Base-by-base conservation (phyloP, 2,888 invertebrate species). In the Lasioglossum marginatum region DNA sequence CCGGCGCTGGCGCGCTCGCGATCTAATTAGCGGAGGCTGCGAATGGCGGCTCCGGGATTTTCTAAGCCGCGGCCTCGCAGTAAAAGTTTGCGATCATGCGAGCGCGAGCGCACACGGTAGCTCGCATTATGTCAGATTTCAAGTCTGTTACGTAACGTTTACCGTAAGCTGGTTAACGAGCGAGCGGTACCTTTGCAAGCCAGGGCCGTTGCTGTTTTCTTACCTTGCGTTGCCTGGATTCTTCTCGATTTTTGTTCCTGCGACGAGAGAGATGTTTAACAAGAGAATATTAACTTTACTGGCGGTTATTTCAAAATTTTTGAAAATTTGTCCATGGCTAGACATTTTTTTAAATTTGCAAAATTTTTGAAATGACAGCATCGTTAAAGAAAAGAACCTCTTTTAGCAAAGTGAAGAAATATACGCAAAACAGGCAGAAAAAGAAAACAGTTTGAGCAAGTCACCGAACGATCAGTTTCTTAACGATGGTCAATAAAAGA, bases 81-180 rank as follows among this genome's bases (percentile, higher is more conserved):
- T 77, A 85, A 86, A 83, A 82, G 83, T 85, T 68, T 85, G 71
- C 82, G 66, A 31, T 31, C 66, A 31, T 31, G 34, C 34, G 31
- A 31, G 63, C 31, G 27, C 63, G 60, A 77, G 82, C 66, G 77
- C 80, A 72, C 83, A 68, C 74, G 63, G 85, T 75, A 73, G 68
- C 72, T 72, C 83, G 83, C 80, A 87, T 89, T 87, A 84, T 88
- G 88, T 88, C 88, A 87, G 85, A 87, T 81, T 83, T 86, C 80
- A 74, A 74, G 85, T 75, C 72, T 78, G 84, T 89, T 89, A 86
- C 87, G 85, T 83, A 89, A 89, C 81, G 73, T 83, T 48, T 90
- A 72, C 87, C 90, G 87, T 89, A 89, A 90, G 88, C 74, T 70
- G 76, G 70, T 60, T 86, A 87, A 86, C 82, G 79, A 88, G 83